Percentiles rank a stretch among this genome's conserved stretches.
phyloP scores from a whole-genome alignment of 2,888 invertebrate genomes.

The Napeogenes inachia region DNA sequence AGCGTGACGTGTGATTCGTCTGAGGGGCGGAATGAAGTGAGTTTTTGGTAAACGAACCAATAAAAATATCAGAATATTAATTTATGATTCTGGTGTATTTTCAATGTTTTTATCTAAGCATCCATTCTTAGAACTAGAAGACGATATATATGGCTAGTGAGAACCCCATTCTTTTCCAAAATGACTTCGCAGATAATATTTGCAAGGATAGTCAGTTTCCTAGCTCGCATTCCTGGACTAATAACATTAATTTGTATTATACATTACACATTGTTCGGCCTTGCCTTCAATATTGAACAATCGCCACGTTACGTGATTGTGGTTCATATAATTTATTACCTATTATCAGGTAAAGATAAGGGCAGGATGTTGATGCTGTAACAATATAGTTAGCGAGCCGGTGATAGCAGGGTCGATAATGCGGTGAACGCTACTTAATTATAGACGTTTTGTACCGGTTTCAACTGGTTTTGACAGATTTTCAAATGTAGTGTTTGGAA shows the following conservation, averaged over 20 bases:
- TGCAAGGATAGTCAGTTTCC: slow-evolving; percentile 1
- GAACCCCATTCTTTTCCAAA: background rate
- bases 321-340: slow-evolving; percentile 37
- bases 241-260: slow-evolving; percentile 9
- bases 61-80: slow-evolving; percentile 13
- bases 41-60: background rate
- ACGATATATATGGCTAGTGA: no score
- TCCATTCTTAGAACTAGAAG: background rate
- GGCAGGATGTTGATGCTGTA: slow-evolving; percentile 32
- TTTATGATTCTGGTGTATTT: background rate
- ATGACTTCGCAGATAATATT: background rate
- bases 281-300: slow-evolving; percentile 15
- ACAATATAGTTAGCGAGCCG: slow-evolving; percentile 29
- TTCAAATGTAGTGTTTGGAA: background rate
- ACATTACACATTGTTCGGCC: slow-evolving; percentile 8
- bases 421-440: slow-evolving; percentile 14
- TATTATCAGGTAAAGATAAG: slow-evolving; percentile 40
- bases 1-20: slow-evolving; percentile 52
- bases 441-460: slow-evolving; percentile 12
- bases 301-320: slow-evolving; percentile 24
- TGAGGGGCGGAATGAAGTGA: slow-evolving; percentile 28
- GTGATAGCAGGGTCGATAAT: slow-evolving; percentile 23
- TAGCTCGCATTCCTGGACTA: slow-evolving; percentile 2
- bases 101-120: background rate
- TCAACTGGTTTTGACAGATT: slow-evolving; percentile 1